Percentiles rank a stretch among this genome's conserved stretches.
Evolutionary conservation across 2,888 invertebrate species (phyloP).

Genomic region (Drosophila austrosaltans): DNA sequence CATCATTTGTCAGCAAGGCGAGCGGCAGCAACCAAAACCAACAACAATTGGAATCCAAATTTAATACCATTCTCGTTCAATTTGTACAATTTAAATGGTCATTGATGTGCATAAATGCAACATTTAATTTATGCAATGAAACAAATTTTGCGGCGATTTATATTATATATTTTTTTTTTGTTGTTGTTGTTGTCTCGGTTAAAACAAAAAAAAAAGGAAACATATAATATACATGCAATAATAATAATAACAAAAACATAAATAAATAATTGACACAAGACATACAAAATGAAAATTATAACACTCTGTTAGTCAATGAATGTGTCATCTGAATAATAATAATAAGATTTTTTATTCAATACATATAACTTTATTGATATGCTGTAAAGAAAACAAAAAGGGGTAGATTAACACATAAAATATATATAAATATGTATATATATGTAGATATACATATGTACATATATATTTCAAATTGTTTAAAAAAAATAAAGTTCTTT

Average conservation of each 20-base stretch:
- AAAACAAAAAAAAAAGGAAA: neutral
- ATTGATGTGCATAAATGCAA: slow-evolving; percentile 68
- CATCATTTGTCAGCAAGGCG: slow-evolving; percentile 64
- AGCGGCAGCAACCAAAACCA: slow-evolving; percentile 17
- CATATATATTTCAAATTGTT: no score
- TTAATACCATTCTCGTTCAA: slow-evolving; percentile 65
- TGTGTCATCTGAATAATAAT: neutral
- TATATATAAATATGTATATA: neutral
- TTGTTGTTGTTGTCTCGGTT: no score
- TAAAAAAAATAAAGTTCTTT: no score
- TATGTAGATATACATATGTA: no score
- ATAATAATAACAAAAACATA: slow-evolving; percentile 10
- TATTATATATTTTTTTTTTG: slow-evolving; percentile 1
- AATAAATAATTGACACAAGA: slow-evolving; percentile 23
- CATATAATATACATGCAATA: slow-evolving; percentile 4
- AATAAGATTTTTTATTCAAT: neutral
- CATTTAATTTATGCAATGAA: slow-evolving; percentile 67
- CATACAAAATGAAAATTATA: slow-evolving; percentile 20
- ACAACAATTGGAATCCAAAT: slow-evolving; percentile 49
- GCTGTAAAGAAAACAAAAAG: neutral
- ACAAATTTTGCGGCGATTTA: slow-evolving; percentile 44
- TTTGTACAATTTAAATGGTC: slow-evolving; percentile 65
- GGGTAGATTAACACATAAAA: no score
- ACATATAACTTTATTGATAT: neutral
- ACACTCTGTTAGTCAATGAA: slow-evolving; percentile 8